Conservation (phyloP, 2,113 vertebrate genomes). For the Ageneiosus marmoratus region DNA sequence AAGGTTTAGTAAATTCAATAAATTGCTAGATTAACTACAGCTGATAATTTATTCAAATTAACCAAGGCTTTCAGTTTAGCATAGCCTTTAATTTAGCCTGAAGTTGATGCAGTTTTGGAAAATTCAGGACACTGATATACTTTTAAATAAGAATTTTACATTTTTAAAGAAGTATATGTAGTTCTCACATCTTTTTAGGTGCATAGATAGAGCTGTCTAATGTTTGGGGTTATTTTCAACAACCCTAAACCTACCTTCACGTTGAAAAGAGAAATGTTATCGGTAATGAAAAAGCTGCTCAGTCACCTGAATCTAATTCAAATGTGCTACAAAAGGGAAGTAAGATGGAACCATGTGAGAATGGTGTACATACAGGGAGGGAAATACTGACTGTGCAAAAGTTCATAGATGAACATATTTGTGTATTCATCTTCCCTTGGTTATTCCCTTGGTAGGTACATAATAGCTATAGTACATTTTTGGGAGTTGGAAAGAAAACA, state of each 20-base stretch:
- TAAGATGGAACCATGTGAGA: background rate
- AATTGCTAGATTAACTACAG: background rate
- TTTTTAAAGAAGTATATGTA: background rate
- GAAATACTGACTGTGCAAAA: background rate
- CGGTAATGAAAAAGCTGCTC: background rate
- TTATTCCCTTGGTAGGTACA: background rate
- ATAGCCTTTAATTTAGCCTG: background rate
- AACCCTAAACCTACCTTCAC: background rate
- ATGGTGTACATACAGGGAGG: background rate
- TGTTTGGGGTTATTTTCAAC: background rate
- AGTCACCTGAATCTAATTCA: background rate
- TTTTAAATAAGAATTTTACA: background rate
- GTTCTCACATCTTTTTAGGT: background rate
- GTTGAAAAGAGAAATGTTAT: background rate
- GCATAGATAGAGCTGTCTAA: background rate
- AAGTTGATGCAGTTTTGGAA: background rate
- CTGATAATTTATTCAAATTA: background rate
- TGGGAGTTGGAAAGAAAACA: background rate
- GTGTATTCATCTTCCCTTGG: background rate
- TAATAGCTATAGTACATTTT: background rate
- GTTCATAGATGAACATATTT: background rate
- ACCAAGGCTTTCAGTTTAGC: background rate
- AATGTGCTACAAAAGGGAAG: background rate
- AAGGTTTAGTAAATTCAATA: background rate
- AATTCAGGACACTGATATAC: background rate